Percentiles rank a stretch among this genome's conserved stretches.
These are phyloP conservation scores for Lysandra bellargus DNA, from an alignment of 2,888 invertebrate genomes.

Conservation along the genomic window DNA sequence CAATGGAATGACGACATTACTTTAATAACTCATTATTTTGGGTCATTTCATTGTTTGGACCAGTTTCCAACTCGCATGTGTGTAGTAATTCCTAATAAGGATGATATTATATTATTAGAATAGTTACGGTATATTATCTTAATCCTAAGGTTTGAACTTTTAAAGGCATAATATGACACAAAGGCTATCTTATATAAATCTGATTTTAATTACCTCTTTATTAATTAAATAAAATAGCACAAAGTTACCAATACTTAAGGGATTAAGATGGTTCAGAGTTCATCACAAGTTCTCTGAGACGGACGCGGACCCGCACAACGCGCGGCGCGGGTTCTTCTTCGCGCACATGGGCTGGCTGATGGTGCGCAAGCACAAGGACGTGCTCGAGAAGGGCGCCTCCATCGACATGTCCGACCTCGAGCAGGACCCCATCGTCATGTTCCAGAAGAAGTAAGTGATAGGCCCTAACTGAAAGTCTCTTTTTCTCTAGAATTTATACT, in stretches of 20 bases:
- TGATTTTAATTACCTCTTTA: background rate
- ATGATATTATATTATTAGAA: too few species aligned
- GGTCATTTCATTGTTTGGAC: background rate
- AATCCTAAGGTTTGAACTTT: background rate
- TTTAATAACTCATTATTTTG: background rate
- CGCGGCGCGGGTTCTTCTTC: constrained; percentile 95
- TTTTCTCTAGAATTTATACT: too few species aligned
- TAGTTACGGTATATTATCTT: background rate
- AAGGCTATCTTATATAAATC: background rate
- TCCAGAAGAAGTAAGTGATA: constrained; percentile 82
- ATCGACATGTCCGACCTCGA: constrained; percentile 93
- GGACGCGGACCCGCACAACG: constrained; percentile 94
- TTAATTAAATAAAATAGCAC: background rate
- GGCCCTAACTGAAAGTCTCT: background rate
- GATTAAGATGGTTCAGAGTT: constrained; percentile 70
- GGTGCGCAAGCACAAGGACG: constrained; percentile 92
- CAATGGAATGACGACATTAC: background rate
- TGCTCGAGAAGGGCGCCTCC: constrained; percentile 89
- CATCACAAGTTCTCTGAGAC: constrained; percentile 96
- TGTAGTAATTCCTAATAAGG: background rate
- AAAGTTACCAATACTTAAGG: background rate
- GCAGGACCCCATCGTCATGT: constrained; percentile 90
- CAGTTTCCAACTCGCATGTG: background rate
- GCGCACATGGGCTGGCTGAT: constrained; percentile 97
- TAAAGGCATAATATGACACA: background rate